Percentiles rank a stretch among this genome's conserved stretches.
phyloP scores from a whole-genome alignment of 2,113 vertebrate genomes.

The Pagrus major region DNA sequence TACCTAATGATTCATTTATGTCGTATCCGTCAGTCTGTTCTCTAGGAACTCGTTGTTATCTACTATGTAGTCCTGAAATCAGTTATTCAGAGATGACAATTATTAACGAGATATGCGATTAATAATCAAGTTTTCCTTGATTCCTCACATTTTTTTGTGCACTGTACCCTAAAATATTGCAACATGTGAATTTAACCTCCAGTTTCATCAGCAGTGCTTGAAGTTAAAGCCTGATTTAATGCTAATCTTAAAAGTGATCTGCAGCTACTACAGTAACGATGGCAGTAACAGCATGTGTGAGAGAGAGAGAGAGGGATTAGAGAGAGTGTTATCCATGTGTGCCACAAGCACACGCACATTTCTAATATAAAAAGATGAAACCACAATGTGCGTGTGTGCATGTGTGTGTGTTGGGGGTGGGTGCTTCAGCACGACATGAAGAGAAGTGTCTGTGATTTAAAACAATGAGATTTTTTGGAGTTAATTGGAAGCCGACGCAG shows the following conservation, averaged over 20 bases:
- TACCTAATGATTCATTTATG: background rate
- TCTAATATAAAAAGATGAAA: constrained; percentile 26
- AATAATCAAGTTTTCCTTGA: background rate
- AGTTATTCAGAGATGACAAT: background rate
- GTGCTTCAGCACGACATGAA: constrained; percentile 17
- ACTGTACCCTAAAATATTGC: background rate
- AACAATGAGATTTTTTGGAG: constrained; percentile 42
- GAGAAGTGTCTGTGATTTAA: constrained; percentile 47
- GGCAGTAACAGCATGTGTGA: background rate
- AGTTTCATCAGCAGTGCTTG: background rate
- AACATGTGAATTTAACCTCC: background rate
- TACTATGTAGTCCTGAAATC: background rate
- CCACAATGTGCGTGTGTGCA: background rate
- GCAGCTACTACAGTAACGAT: background rate
- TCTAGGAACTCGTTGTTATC: background rate
- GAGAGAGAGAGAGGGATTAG: background rate
- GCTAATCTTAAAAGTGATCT: background rate
- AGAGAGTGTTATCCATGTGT: background rate
- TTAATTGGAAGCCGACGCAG: constrained; percentile 67
- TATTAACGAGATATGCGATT: no score
- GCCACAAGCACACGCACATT: background rate
- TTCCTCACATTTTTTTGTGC: background rate
- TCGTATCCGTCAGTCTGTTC: background rate
- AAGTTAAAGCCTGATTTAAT: background rate
- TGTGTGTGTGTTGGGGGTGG: background rate